Percentiles rank a stretch among this genome's conserved stretches.
phyloP scores from a whole-genome alignment of 2,888 invertebrate species.

The Melanotus villosus region DNA sequence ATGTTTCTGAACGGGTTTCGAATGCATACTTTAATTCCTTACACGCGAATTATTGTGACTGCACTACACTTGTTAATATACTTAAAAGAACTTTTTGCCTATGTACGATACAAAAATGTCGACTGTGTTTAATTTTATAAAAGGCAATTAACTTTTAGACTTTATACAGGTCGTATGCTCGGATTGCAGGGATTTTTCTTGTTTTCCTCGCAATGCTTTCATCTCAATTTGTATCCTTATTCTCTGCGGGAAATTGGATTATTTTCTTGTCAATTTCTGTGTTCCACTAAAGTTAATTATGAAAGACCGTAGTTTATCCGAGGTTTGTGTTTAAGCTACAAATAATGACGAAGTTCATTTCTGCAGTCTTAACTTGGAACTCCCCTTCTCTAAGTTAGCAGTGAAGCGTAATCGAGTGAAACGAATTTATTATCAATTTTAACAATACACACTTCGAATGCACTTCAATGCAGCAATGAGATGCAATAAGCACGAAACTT shows the following conservation, averaged over 20 bases:
- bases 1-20: no score
- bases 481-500: slow-evolving; percentile 36
- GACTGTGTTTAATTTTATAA: slow-evolving; percentile 25
- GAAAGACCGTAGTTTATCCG: slow-evolving; percentile 37
- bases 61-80: no score
- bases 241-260: slow-evolving; percentile 35
- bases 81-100: no score
- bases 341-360: slow-evolving; percentile 39
- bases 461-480: slow-evolving; percentile 30
- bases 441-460: slow-evolving; percentile 31
- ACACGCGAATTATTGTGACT: no score
- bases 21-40: no score
- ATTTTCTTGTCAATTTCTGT: slow-evolving; percentile 42
- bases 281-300: slow-evolving; percentile 41
- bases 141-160: slow-evolving; percentile 25
- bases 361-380: slow-evolving; percentile 28
- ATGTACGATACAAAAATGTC: not conserved
- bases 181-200: slow-evolving; percentile 3
- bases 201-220: slow-evolving; percentile 20
- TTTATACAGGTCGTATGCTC: not conserved
- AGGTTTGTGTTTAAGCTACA: slow-evolving; percentile 41
- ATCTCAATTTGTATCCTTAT: slow-evolving; percentile 38
- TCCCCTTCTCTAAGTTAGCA: slow-evolving; percentile 22
- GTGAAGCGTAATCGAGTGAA: slow-evolving; percentile 33
- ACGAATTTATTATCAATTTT: slow-evolving; percentile 41